phyloP scores from a whole-genome alignment of 2,888 invertebrate species.

The Apamea monoglypha region DNA sequence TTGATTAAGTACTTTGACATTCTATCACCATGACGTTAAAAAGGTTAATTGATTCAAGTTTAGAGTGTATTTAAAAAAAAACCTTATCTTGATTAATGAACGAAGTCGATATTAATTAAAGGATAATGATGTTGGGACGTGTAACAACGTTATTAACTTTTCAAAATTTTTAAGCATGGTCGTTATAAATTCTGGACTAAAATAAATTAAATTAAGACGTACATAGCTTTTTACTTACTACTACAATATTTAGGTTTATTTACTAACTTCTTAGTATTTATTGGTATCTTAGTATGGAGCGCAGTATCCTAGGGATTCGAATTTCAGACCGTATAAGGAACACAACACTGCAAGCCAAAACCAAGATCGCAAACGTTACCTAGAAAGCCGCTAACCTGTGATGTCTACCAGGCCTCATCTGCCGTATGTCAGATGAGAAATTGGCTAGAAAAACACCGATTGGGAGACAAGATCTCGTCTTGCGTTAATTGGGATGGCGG shows the following conservation, averaged over 20 bases:
- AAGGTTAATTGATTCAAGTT: conserved; percentile 16
- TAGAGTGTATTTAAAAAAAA: neutral
- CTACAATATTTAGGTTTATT: neutral
- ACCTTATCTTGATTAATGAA: conserved; percentile 35
- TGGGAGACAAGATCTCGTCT: neutral
- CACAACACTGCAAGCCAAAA: neutral
- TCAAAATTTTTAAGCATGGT: conserved; percentile 2
- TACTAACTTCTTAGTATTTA: neutral
- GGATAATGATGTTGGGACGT: conserved; percentile 10
- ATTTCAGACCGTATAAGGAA: neutral
- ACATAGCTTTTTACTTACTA: neutral
- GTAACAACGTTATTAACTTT: conserved; percentile 27
- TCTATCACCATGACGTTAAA: neutral
- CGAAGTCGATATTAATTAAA: conserved; percentile 9
- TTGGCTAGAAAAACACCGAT: neutral
- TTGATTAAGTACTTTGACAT: neutral
- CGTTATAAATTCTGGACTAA: conserved; percentile 10
- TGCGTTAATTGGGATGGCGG: neutral
- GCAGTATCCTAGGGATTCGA: neutral
- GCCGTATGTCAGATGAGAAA: neutral
- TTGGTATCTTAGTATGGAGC: neutral
- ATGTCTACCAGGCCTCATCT: neutral
- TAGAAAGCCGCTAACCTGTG: neutral
- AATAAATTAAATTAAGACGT: conserved; percentile 3
- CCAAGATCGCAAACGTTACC: neutral